phyloP scores from a whole-genome alignment of 2,797 vertebrate genomes.

The Oryzias dopingdopingensis region DNA sequence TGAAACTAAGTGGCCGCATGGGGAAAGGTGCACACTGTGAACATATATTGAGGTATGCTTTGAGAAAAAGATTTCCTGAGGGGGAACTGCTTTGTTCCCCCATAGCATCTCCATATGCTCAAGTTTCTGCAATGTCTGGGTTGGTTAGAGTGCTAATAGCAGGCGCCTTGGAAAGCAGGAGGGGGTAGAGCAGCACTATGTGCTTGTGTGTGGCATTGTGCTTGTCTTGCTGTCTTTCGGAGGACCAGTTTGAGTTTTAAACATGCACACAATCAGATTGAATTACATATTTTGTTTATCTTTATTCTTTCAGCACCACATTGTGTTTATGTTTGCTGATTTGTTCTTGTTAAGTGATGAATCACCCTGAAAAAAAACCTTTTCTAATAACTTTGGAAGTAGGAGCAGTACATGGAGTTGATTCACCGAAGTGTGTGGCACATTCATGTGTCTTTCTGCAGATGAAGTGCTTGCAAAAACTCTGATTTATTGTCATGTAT shows the following conservation, averaged over 20 bases:
- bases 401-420: too few species aligned
- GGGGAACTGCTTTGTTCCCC: neutral
- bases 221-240: neutral
- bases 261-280: neutral
- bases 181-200: neutral
- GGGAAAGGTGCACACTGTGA: neutral
- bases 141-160: conserved; percentile 10
- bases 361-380: neutral
- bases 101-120: neutral
- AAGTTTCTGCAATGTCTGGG: neutral
- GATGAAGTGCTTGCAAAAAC: too few species aligned
- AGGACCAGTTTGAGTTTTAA: conserved; percentile 1
- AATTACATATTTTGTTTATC: neutral
- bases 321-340: conserved; percentile 3
- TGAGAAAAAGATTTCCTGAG: neutral
- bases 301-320: neutral
- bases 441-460: too few species aligned
- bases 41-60: neutral
- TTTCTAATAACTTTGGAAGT: too few species aligned
- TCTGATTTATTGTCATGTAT: too few species aligned
- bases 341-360: neutral
- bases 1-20: neutral
- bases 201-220: neutral
- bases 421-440: too few species aligned
- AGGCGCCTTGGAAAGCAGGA: neutral